Evolutionary conservation across 2,888 invertebrate genomes (phyloP).

Genomic region (Syritta pipiens): DNA sequence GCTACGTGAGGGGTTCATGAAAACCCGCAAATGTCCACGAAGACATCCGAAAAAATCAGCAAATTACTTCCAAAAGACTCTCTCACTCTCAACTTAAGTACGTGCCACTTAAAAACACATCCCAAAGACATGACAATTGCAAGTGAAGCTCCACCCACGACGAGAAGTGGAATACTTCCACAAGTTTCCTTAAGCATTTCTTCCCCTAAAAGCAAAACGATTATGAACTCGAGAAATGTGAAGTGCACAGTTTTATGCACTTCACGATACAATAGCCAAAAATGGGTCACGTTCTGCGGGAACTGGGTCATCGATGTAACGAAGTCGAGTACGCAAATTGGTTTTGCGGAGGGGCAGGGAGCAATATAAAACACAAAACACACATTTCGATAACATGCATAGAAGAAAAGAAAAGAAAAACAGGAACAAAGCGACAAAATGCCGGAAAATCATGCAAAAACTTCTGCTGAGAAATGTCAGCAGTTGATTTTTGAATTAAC

Average conservation of each 20-base stretch:
- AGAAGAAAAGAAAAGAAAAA: background rate
- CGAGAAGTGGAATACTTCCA: too few species aligned
- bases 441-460: slow-evolving; percentile 8
- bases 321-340: slow-evolving; percentile 19
- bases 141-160: too few species aligned
- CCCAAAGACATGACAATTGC: too few species aligned
- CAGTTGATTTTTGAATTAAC: background rate
- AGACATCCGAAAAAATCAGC: too few species aligned
- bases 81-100: too few species aligned
- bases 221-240: background rate
- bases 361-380: too few species aligned
- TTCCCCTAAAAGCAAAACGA: background rate
- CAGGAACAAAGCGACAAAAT: background rate
- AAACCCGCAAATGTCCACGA: too few species aligned
- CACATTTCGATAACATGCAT: too few species aligned
- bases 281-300: slow-evolving; percentile 44
- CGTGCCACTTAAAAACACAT: too few species aligned
- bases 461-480: background rate
- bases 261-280: slow-evolving; percentile 28
- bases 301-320: slow-evolving; percentile 61
- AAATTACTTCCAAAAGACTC: too few species aligned
- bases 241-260: slow-evolving; percentile 12
- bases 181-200: background rate
- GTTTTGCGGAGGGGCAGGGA: too few species aligned
- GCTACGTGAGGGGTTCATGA: too few species aligned